These are phyloP conservation scores for Drosophila anceps DNA, from an alignment of 2,888 invertebrate genomes.

Conservation along the genomic window DNA sequence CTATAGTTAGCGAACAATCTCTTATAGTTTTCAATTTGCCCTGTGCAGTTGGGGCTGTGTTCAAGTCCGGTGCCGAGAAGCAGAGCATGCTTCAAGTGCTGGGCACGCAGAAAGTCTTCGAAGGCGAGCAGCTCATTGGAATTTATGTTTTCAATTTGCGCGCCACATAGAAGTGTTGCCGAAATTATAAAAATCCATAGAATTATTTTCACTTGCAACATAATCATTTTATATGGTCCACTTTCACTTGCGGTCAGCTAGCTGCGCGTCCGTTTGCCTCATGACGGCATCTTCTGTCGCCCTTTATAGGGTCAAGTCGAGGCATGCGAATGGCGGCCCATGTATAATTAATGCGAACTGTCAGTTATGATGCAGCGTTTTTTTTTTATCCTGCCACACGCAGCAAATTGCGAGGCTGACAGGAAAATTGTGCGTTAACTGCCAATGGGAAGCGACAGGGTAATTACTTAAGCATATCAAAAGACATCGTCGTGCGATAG, in stretches of 20 bases:
- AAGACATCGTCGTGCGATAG: not conserved
- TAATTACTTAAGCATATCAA: constrained; percentile 35
- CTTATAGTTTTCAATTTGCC: constrained; percentile 47
- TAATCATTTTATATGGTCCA: constrained; percentile 73
- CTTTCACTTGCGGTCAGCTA: constrained; percentile 46
- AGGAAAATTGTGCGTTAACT: constrained; percentile 60
- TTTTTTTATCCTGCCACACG: constrained; percentile 37
- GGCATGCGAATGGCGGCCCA: constrained; percentile 18
- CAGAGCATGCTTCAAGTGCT: constrained; percentile 78
- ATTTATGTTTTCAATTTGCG: constrained; percentile 78
- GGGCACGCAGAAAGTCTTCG: constrained; percentile 74
- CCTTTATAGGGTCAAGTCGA: constrained; percentile 53
- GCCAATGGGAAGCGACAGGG: constrained; percentile 29
- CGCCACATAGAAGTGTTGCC: constrained; percentile 56
- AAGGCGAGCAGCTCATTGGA: constrained; percentile 75
- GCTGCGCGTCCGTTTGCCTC: constrained; percentile 17
- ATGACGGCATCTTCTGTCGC: constrained; percentile 4
- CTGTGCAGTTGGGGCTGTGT: constrained; percentile 19
- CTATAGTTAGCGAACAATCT: constrained; percentile 63
- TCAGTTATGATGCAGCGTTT: constrained; percentile 33
- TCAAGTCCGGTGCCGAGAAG: constrained; percentile 45
- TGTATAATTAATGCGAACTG: constrained; percentile 66
- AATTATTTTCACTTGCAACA: constrained; percentile 75
- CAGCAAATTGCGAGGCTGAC: constrained; percentile 58
- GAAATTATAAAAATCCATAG: constrained; percentile 72